A percentile compares a stretch with the other conserved stretches of the same genome.
phyloP scores from a whole-genome alignment of 2,113 vertebrate genomes.

The Vireo altiloquus region DNA sequence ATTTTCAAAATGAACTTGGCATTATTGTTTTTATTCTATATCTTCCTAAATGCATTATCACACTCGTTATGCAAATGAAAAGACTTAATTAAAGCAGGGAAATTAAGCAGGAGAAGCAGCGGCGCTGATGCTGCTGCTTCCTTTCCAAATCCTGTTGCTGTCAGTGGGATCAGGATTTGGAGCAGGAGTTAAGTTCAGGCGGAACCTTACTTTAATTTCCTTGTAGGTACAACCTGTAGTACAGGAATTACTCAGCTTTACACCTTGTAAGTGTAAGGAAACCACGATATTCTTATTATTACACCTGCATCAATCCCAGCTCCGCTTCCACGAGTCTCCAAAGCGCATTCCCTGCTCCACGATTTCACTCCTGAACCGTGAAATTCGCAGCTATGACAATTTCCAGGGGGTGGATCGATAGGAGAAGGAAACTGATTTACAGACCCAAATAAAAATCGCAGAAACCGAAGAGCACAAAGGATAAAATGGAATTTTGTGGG shows the following conservation, averaged over 20 bases:
- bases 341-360: not conserved
- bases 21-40: constrained; percentile 30
- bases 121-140: not conserved
- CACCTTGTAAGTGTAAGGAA: not conserved
- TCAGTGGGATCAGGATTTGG: not conserved
- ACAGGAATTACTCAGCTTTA: not conserved
- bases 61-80: constrained; percentile 51
- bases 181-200: not conserved
- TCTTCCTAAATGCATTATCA: constrained; percentile 37
- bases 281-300: not conserved
- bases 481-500: not conserved
- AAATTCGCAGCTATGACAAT: not conserved
- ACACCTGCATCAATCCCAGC: not conserved
- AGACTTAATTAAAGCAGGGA: constrained; percentile 58
- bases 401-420: not conserved
- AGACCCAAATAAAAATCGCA: not conserved
- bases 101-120: constrained; percentile 42
- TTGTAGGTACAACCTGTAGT: not conserved
- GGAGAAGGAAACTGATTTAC: not conserved
- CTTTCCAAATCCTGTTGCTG: not conserved
- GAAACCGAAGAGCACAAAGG: not conserved
- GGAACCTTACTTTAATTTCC: not conserved
- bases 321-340: not conserved
- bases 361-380: fast-evolving
- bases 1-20: constrained; percentile 8